A percentile compares a stretch with the other conserved stretches of the same genome.
These are phyloP conservation scores for Toxotes lorentzi DNA, from an alignment of 2,797 vertebrate species.

Conservation along the genomic window DNA sequence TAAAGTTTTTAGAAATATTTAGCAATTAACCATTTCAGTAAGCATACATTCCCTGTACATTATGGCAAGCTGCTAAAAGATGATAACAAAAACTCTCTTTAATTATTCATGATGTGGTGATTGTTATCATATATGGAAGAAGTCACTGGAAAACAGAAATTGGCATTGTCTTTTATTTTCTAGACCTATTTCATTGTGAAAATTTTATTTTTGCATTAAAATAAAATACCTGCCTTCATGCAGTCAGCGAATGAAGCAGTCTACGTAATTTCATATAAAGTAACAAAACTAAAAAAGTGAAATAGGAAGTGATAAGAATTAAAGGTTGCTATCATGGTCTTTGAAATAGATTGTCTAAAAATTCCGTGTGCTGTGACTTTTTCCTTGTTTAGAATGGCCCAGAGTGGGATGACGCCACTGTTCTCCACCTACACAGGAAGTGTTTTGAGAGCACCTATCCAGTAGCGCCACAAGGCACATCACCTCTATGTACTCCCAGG, in stretches of 20 bases:
- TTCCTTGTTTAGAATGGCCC: constrained; percentile 7
- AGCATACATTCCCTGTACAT: constrained; percentile 35
- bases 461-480: constrained; percentile 72
- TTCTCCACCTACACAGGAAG: constrained; percentile 64
- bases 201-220: constrained; percentile 15
- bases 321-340: background rate
- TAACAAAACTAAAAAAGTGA: constrained; percentile 17
- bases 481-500: constrained; percentile 62
- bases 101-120: constrained; percentile 72
- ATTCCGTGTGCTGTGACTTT: too few species aligned
- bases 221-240: background rate
- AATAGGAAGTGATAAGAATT: background rate
- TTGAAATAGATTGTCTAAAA: constrained; percentile 39
- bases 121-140: constrained; percentile 54
- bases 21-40: constrained; percentile 55
- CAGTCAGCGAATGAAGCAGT: constrained; percentile 9
- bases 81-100: constrained; percentile 55
- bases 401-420: background rate
- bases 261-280: constrained; percentile 9
- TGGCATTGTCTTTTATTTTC: constrained; percentile 41
- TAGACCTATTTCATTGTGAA: constrained; percentile 34
- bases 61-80: constrained; percentile 61
- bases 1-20: constrained; percentile 45
- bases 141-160: constrained; percentile 60
- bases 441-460: constrained; percentile 69